These are phyloP conservation scores for Troilus luridus DNA, from an alignment of 2,888 invertebrate species.

Conservation along the genomic window DNA sequence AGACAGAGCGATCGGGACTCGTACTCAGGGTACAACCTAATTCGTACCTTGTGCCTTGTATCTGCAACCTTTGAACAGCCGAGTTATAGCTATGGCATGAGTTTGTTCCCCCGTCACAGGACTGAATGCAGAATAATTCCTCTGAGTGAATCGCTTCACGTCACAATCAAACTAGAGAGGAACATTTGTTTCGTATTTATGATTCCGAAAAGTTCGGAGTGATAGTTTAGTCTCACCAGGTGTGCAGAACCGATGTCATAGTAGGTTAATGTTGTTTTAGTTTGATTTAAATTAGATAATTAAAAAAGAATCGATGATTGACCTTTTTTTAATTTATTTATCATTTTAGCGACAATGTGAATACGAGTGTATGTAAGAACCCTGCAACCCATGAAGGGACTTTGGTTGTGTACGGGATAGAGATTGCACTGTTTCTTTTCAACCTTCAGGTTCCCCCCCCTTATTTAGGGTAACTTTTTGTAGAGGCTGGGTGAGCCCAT, in stretches of 20 bases:
- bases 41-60: background rate
- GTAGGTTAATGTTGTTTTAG: background rate
- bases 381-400: too few species aligned
- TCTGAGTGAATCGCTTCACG: background rate
- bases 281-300: background rate
- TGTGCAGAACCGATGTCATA: background rate
- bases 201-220: background rate
- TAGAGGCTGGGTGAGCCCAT: too few species aligned
- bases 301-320: too few species aligned
- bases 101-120: background rate
- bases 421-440: too few species aligned
- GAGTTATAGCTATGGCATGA: background rate
- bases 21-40: background rate
- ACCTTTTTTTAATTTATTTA: too few species aligned
- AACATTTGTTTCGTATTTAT: background rate
- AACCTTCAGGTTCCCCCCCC: too few species aligned
- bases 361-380: too few species aligned
- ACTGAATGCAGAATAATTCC: conserved; percentile 23
- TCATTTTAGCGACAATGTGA: too few species aligned
- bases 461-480: too few species aligned
- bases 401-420: too few species aligned
- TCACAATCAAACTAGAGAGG: background rate
- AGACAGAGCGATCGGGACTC: background rate
- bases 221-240: background rate
- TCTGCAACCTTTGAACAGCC: background rate